phyloP scores from a whole-genome alignment of 2,113 vertebrate genomes.

The Canis aureus region DNA sequence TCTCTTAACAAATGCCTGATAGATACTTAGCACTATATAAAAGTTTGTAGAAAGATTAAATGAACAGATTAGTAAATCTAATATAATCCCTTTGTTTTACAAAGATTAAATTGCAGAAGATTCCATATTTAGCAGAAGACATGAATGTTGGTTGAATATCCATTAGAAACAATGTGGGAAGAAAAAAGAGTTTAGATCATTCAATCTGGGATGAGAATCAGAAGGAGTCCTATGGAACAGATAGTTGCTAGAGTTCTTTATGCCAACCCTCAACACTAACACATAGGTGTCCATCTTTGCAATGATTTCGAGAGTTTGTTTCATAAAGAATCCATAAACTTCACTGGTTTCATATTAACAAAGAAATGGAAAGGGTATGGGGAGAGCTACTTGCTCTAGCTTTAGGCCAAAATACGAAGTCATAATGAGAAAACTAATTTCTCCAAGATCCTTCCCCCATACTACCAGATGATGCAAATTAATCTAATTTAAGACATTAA shows the following conservation, averaged over 20 bases:
- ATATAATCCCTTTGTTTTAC: neutral
- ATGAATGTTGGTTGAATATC: neutral
- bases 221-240: neutral
- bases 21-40: neutral
- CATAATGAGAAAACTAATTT: neutral
- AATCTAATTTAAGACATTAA: constrained; percentile 22
- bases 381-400: neutral
- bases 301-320: neutral
- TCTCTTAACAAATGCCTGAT: neutral
- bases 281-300: neutral
- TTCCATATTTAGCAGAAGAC: neutral
- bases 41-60: neutral
- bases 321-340: neutral
- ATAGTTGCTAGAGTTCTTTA: neutral
- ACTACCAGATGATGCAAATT: neutral
- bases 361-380: neutral
- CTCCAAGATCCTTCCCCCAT: neutral
- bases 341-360: neutral
- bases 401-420: constrained; percentile 16
- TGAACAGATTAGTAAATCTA: neutral
- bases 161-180: neutral
- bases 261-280: neutral
- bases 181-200: neutral
- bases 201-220: neutral
- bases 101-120: neutral